Evolutionary conservation across 2,797 vertebrate genomes (phyloP).

Genomic region (Dryobates pubescens): DNA sequence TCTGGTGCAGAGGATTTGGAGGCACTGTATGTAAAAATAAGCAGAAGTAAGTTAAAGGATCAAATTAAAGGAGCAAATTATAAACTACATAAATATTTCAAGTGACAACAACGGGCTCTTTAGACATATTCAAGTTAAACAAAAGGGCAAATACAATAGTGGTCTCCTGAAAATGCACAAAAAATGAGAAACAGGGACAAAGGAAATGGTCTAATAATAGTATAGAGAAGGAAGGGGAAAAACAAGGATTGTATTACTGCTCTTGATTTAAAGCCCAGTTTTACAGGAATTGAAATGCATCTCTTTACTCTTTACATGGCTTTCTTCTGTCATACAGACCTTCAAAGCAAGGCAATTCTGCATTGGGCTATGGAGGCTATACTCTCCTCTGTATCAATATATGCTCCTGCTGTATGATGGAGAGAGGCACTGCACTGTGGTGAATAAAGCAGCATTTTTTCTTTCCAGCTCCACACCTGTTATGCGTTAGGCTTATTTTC

Average conservation of each 20-base stretch:
- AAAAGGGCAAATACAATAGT: conserved; percentile 61
- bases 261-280: background rate
- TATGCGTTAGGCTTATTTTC: conserved; percentile 45
- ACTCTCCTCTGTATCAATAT: background rate
- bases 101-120: conserved; percentile 57
- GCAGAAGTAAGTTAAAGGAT: conserved; percentile 69
- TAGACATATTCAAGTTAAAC: conserved; percentile 50
- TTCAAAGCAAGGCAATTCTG: background rate
- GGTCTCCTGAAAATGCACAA: conserved; percentile 55
- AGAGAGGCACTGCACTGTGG: background rate
- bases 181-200: conserved; percentile 64
- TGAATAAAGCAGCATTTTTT: background rate
- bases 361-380: background rate
- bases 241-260: conserved; percentile 28
- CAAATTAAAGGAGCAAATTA: conserved; percentile 68
- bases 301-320: background rate
- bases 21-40: conserved; percentile 71
- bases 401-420: background rate
- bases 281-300: background rate
- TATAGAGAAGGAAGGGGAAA: conserved; percentile 11
- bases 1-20: conserved; percentile 48
- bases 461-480: conserved; percentile 42
- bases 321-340: background rate
- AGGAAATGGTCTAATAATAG: conserved; percentile 41
- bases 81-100: conserved; percentile 73